Evolutionary conservation across 2,888 invertebrate species (phyloP).

Genomic region (Elegia similella): DNA sequence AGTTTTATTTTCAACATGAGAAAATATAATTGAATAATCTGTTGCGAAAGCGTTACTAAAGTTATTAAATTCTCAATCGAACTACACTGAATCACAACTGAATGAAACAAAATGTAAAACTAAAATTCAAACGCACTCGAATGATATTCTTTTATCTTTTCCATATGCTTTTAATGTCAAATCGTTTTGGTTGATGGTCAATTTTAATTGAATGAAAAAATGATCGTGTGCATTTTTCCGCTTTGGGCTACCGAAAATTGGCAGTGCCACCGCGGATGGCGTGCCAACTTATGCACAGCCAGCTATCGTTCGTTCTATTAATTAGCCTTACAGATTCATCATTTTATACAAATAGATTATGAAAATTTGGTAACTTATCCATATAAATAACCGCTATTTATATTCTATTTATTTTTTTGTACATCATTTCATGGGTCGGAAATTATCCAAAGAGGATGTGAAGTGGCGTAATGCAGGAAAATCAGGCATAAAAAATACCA

Average conservation of each 20-base stretch:
- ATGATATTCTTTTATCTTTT: background rate
- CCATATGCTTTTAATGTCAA: constrained; percentile 35
- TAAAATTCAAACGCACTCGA: background rate
- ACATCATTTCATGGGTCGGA: too few species aligned
- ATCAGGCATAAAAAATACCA: too few species aligned
- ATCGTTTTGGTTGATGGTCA: constrained; percentile 70
- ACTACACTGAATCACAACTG: background rate
- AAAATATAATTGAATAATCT: too few species aligned
- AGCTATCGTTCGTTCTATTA: constrained; percentile 77
- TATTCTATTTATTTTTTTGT: too few species aligned
- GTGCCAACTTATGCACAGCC: constrained; percentile 79
- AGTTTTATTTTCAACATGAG: too few species aligned
- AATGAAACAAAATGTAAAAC: constrained; percentile 10
- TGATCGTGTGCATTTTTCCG: constrained; percentile 80
- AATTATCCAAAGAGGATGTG: too few species aligned
- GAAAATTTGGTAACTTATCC: too few species aligned
- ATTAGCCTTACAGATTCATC: constrained; percentile 40
- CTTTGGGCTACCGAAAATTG: constrained; percentile 82
- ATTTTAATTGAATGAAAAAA: constrained; percentile 82
- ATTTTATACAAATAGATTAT: too few species aligned
- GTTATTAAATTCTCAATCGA: too few species aligned
- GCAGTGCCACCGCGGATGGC: constrained; percentile 73
- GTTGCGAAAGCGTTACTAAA: too few species aligned
- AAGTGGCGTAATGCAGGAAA: too few species aligned
- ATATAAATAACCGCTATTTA: too few species aligned